Base-by-base conservation (phyloP, 2,113 vertebrate genomes). In the Podiceps cristatus region DNA sequence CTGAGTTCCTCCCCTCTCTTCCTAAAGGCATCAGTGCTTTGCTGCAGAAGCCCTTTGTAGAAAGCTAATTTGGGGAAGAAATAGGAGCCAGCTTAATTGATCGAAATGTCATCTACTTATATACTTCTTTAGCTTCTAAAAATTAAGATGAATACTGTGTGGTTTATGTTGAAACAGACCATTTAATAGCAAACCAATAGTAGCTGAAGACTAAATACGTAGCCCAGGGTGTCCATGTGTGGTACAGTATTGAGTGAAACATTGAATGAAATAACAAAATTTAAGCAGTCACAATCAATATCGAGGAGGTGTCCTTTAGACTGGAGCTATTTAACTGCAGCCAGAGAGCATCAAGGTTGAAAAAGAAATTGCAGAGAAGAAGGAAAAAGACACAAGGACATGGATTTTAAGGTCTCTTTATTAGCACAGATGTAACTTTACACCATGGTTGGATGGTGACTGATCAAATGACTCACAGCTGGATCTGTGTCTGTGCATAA, bases 101-200 rank as follows among this genome's bases (percentile, higher is more conserved):
- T 96, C 4, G 1, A 94, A 95, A 95, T 95, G 92, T 88, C 96
- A 93, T 75, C 93, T 92, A 29, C 94, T 88, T 66, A 84, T 25
- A 88, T 56, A 87, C 71, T 83, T 91, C 37, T 83, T 85, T 45
- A 58, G 59, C 56, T 52, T 67, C 53, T 56, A 71, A 89, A 96
- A 93, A 97, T 95, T 50, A 96, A 96, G 96, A 97, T 94, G 58
- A 95, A 96, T 97, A 71, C 31, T 76, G n/a, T 95, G 44, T 93
- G 83, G 69, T 86, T 94, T 86, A 45, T 86, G 68, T 79, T 92
- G 85, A 93, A 97, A 80, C 81, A 95, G 78, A 72, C 31, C 86
- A 94, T 96, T 96, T 92, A 94, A 91, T 93, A 86, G 47, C 52
- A 72, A 87, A 72, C 59, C 68, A 80, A 33, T 49, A 77, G 90